These are phyloP conservation scores for Fissipunctia ypsillon DNA, from an alignment of 2,888 invertebrate species.

Conservation along the genomic window DNA sequence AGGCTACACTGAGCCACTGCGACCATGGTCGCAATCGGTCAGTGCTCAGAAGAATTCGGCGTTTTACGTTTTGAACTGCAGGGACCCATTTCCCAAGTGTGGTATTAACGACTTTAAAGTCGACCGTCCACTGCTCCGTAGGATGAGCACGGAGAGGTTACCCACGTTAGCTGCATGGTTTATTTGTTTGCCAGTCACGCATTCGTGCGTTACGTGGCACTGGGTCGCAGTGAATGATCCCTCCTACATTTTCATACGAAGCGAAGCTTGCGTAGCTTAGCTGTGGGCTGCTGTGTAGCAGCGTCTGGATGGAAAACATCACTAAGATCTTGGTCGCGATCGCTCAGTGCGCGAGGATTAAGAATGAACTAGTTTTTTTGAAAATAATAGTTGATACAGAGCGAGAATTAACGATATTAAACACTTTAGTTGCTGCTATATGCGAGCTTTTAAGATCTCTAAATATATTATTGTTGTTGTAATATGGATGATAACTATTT, in stretches of 20 bases:
- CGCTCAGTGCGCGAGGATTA: not conserved
- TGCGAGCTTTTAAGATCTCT: slow-evolving; percentile 38
- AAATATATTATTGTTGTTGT: slow-evolving; percentile 13
- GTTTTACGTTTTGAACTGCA: not conserved
- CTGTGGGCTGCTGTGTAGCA: not conserved
- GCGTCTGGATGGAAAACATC: not conserved
- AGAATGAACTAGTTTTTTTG: not conserved
- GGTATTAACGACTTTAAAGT: not conserved
- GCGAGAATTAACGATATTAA: not conserved
- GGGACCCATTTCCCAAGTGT: not conserved
- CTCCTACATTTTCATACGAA: not conserved
- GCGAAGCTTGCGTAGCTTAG: not conserved
- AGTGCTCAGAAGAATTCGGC: not conserved
- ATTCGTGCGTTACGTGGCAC: too few species aligned
- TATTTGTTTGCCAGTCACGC: not conserved
- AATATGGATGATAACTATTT: too few species aligned
- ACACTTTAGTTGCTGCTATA: not conserved
- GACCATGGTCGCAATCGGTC: not conserved
- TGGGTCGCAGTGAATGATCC: not conserved
- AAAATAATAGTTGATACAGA: not conserved
- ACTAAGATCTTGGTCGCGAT: not conserved
- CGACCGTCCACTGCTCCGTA: not conserved
- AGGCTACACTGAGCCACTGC: not conserved
- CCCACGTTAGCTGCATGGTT: not conserved
- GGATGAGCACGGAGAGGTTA: not conserved